These are phyloP conservation scores for Dermatemys mawii DNA, from an alignment of 2,113 vertebrate genomes.

Conservation along the genomic window DNA sequence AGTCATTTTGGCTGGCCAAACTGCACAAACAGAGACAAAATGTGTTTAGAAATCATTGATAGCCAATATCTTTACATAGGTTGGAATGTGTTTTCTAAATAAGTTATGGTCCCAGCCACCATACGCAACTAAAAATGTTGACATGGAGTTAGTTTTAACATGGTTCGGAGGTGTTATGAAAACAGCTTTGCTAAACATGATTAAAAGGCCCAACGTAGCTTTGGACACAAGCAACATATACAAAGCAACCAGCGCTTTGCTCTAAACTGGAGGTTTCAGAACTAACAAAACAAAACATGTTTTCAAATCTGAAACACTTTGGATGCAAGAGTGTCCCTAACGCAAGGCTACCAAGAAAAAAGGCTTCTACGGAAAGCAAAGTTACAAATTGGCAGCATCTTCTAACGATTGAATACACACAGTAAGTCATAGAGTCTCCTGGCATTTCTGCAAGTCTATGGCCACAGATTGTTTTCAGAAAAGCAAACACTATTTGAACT, in stretches of 20 bases:
- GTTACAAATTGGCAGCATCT: background rate
- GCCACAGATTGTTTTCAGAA: background rate
- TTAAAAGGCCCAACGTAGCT: background rate
- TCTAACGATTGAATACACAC: background rate
- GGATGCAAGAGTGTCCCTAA: background rate
- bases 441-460: background rate
- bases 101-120: background rate
- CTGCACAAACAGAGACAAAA: background rate
- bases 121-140: background rate
- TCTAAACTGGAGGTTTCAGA: background rate
- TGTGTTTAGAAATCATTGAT: background rate
- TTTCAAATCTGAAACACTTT: background rate
- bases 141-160: background rate
- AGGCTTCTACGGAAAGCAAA: background rate
- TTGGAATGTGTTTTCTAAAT: accelerated
- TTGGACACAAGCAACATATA: background rate
- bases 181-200: background rate
- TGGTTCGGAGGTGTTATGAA: background rate
- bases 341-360: background rate
- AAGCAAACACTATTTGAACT: background rate
- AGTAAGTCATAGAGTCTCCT: background rate
- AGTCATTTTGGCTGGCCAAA: constrained; percentile 57
- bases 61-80: background rate
- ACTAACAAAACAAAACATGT: background rate
- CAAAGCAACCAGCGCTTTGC: background rate